Conservation (phyloP, 1,140 invertebrate genomes). For the Chironomus striatipennis region DNA sequence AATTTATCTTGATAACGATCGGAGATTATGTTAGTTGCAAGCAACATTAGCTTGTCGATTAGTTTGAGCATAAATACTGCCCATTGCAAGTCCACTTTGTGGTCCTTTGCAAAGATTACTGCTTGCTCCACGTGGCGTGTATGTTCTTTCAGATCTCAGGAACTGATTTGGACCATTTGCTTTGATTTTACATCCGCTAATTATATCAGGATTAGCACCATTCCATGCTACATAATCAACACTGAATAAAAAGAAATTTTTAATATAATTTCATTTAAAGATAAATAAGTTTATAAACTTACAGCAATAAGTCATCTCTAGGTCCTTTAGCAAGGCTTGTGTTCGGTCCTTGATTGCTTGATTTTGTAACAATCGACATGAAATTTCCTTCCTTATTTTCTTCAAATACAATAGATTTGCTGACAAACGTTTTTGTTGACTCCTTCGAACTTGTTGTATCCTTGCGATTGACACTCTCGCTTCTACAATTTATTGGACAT, state of each 20-base stretch:
- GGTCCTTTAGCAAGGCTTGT: slow-evolving; percentile 51
- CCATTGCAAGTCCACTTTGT: slow-evolving; percentile 51
- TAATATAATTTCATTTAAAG: slow-evolving; percentile 25
- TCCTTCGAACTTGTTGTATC: background rate
- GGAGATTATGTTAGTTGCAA: slow-evolving; percentile 34
- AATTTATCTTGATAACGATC: background rate
- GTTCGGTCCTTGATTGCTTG: slow-evolving; percentile 51
- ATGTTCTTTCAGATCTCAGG: slow-evolving; percentile 41
- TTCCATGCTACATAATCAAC: slow-evolving; percentile 63
- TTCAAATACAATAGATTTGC: background rate
- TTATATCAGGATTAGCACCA: slow-evolving; percentile 50
- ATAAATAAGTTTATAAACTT: slow-evolving; percentile 40
- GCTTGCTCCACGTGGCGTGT: slow-evolving; percentile 50
- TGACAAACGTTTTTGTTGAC: background rate
- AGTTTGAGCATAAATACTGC: slow-evolving; percentile 55
- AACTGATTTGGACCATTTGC: slow-evolving; percentile 47
- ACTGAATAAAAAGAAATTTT: slow-evolving; percentile 40
- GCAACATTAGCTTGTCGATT: slow-evolving; percentile 38
- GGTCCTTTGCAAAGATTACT: slow-evolving; percentile 53
- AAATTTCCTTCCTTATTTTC: background rate
- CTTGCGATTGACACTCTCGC: background rate
- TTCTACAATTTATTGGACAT: background rate
- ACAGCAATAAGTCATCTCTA: slow-evolving; percentile 58
- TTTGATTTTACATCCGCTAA: slow-evolving; percentile 39
- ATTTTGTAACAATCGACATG: slow-evolving; percentile 43